Percentiles rank a stretch among this genome's conserved stretches.
Conservation (phyloP, 2,113 vertebrate species). For the Hemicordylus capensis region DNA sequence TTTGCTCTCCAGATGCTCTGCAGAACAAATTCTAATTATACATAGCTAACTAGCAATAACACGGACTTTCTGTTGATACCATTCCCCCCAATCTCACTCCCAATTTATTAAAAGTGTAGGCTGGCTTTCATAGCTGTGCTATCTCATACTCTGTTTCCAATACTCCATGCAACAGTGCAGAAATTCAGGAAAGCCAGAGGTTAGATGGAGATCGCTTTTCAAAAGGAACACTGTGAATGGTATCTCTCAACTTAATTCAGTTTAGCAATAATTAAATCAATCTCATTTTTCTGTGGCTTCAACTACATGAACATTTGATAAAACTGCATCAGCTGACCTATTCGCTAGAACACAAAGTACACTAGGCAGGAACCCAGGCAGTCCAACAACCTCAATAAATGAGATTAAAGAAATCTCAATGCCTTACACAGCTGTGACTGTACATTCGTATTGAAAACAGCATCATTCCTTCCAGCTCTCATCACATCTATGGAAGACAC, state of each 20-base stretch:
- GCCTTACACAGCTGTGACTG: background rate
- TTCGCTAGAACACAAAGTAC: constrained; percentile 1
- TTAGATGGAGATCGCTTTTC: background rate
- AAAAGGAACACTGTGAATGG: background rate
- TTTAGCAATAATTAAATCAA: constrained; percentile 20
- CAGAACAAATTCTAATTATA: background rate
- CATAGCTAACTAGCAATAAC: background rate
- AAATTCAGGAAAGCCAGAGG: background rate
- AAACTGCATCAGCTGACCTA: constrained; percentile 21
- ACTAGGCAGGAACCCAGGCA: background rate
- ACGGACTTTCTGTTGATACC: background rate
- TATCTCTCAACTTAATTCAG: constrained; percentile 12
- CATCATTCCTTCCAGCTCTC: background rate
- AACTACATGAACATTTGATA: background rate
- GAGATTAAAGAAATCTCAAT: constrained; percentile 19
- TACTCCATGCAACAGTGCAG: background rate
- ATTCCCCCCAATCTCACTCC: background rate
- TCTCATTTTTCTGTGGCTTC: background rate
- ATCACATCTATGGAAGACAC: background rate
- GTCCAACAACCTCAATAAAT: constrained; percentile 23
- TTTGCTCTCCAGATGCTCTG: background rate
- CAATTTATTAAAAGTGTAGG: background rate
- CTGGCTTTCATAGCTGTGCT: background rate
- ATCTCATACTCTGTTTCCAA: background rate
- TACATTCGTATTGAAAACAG: background rate